Percentiles rank a stretch among this genome's conserved stretches.
phyloP scores from a whole-genome alignment of 2,113 vertebrate genomes.

The Sciurus niger region DNA sequence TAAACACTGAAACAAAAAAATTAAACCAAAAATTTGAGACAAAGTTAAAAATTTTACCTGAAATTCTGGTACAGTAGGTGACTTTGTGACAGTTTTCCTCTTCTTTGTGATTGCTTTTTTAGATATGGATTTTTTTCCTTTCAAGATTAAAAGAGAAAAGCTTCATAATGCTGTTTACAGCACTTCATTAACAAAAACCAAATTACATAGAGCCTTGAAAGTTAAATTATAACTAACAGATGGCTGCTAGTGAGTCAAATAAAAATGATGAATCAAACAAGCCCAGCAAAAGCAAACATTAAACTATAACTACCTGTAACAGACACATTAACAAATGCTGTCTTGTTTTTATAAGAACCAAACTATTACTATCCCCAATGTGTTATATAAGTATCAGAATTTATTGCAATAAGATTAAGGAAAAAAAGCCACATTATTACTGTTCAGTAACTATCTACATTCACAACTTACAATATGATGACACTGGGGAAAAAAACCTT shows the following conservation, averaged over 20 bases:
- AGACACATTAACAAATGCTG: constrained; percentile 72
- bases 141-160: constrained; percentile 90
- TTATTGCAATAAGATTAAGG: constrained; percentile 63
- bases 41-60: constrained; percentile 91
- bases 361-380: not conserved
- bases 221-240: constrained; percentile 85
- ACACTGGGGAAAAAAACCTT: constrained; percentile 70
- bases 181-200: constrained; percentile 85
- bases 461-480: constrained; percentile 51
- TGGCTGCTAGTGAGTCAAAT: constrained; percentile 74
- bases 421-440: constrained; percentile 69
- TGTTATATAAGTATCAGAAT: constrained; percentile 39
- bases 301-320: constrained; percentile 73
- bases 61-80: constrained; percentile 92
- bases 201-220: constrained; percentile 85
- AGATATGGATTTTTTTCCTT: constrained; percentile 93
- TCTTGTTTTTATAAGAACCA: constrained; percentile 59
- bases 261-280: constrained; percentile 80
- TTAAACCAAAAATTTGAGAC: constrained; percentile 73
- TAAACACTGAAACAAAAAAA: constrained; percentile 68
- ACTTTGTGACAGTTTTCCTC: constrained; percentile 89
- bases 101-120: constrained; percentile 92
- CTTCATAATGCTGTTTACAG: constrained; percentile 86
- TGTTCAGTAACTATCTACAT: constrained; percentile 64
- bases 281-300: constrained; percentile 80